Evolutionary conservation across 2,797 vertebrate genomes (phyloP).

Genomic region (Tragelaphus eurycerus): DNA sequence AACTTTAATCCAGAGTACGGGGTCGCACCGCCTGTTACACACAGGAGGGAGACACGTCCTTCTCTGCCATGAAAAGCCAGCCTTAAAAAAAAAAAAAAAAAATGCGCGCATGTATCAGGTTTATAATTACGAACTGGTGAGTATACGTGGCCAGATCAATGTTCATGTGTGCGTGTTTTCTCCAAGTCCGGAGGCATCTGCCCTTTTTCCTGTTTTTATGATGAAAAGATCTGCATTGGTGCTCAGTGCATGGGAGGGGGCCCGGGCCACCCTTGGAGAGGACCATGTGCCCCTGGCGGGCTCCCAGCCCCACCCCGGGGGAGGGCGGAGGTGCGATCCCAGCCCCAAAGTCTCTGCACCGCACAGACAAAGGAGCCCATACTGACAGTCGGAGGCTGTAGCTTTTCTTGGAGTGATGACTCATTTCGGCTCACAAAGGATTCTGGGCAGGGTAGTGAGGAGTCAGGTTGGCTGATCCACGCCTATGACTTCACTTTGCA

Average conservation of each 20-base stretch:
- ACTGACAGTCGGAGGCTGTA: conserved; percentile 74
- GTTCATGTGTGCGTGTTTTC: conserved; percentile 22
- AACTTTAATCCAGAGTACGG: conserved; percentile 71
- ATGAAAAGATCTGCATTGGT: conserved; percentile 63
- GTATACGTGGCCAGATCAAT: not conserved
- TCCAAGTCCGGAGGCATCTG: conserved; percentile 51
- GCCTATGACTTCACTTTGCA: conserved; percentile 86
- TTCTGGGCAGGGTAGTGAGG: conserved; percentile 85
- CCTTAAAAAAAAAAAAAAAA: not conserved
- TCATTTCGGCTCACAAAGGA: conserved; percentile 86
- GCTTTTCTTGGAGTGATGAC: conserved; percentile 84
- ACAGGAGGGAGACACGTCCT: conserved; percentile 42
- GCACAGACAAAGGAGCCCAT: conserved; percentile 83
- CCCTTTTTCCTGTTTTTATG: conserved; percentile 7
- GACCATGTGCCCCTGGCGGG: conserved; percentile 54
- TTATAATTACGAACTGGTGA: conserved; percentile 68
- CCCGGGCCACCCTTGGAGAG: conserved; percentile 71
- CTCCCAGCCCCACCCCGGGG: conserved; percentile 5
- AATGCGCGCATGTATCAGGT: conserved; percentile 12
- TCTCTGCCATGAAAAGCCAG: conserved; percentile 52
- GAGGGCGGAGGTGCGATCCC: conserved; percentile 61
- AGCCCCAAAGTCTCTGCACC: conserved; percentile 63
- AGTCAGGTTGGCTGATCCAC: conserved; percentile 83
- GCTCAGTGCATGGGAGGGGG: conserved; percentile 69
- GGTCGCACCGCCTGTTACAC: conserved; percentile 59